Evolutionary conservation across 2,113 vertebrate species (phyloP).

Genomic region (mouse (Mus musculus)): GRCm39 chr13:97552001-97552500

Average conservation of each 20-base stretch:
- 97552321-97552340: slow-evolving; percentile 72
- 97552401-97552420: slow-evolving; percentile 63
- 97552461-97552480: background rate
- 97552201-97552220: slow-evolving; percentile 60
- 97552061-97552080: slow-evolving; percentile 1
- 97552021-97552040: background rate
- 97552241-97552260: slow-evolving; percentile 71
- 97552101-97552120: slow-evolving; percentile 21
- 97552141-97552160: slow-evolving; percentile 56
- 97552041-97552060: slow-evolving; percentile 46
- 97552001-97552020: background rate
- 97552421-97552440: slow-evolving; percentile 53
- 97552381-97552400: slow-evolving; percentile 42
- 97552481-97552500: slow-evolving; percentile 33
- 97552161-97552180: slow-evolving; percentile 58
- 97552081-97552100: slow-evolving; percentile 13
- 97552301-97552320: slow-evolving; percentile 69
- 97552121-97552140: slow-evolving; percentile 22
- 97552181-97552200: slow-evolving; percentile 57
- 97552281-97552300: slow-evolving; percentile 78
- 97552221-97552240: slow-evolving; percentile 70
- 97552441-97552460: slow-evolving; percentile 1
- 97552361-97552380: slow-evolving; percentile 53
- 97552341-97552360: slow-evolving; percentile 74
- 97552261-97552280: slow-evolving; percentile 68